These are phyloP conservation scores for Laterallus jamaicensis DNA, from an alignment of 2,113 vertebrate species.

Conservation along the genomic window DNA sequence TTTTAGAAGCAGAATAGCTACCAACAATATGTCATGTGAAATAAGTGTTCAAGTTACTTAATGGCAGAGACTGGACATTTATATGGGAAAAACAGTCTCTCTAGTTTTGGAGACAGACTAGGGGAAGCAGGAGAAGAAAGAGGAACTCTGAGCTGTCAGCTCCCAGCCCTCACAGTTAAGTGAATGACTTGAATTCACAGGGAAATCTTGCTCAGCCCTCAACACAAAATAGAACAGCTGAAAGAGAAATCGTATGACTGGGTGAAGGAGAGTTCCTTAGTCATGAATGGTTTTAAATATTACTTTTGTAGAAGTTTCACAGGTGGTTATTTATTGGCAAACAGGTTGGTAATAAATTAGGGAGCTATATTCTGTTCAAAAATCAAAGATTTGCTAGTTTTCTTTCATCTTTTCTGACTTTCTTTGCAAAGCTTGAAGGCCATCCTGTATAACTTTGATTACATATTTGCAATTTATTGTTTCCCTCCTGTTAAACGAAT, in stretches of 20 bases:
- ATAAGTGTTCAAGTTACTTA: neutral
- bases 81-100: neutral
- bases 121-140: neutral
- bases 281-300: neutral
- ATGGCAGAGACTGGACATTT: neutral
- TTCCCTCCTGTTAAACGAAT: neutral
- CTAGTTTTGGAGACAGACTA: neutral
- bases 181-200: neutral
- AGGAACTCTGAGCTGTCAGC: neutral
- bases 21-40: slow-evolving; percentile 1
- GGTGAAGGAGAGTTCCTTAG: neutral
- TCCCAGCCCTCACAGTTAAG: neutral
- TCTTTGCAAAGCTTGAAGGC: neutral
- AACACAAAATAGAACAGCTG: neutral
- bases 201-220: neutral
- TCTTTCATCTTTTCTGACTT: neutral
- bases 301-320: neutral
- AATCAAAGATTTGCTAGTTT: neutral
- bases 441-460: neutral
- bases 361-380: neutral
- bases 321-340: neutral
- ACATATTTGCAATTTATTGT: neutral
- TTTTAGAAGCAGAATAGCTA: neutral
- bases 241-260: neutral
- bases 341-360: neutral